Base-by-base conservation (phyloP, 2,113 vertebrate genomes). In the Rutilus rutilus region DNA sequence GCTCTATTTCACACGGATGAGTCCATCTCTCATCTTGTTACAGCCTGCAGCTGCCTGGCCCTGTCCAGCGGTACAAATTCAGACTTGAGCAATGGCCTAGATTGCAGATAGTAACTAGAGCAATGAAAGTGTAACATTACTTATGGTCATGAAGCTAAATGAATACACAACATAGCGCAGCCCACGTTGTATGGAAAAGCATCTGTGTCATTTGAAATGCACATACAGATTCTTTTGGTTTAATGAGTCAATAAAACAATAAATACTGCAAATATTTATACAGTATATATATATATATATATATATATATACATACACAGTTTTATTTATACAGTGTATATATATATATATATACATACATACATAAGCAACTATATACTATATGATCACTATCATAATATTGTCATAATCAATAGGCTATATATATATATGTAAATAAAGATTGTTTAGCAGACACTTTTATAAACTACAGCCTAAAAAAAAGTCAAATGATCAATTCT, bases 1-100 rank as follows among this genome's bases (percentile, higher is more conserved):
- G 91, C 85, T 89, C 90, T 91, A 92, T 94, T 94, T 93, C 90
- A 90, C 92, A 92, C 86, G 93, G 92, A 93, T 91, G 90, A 94
- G 89, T 89, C 92, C 87, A 93, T 93, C 89, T 88, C 88, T 94
- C 93, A 93, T 93, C 82, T 86, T 89, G 90, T 92, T 94, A 91
- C 15, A 60, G 86, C 81, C 87, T 90, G 91, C 90, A 90, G 87
- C 79, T 21, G 89, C 76, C 86, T 89, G 36, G 87, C 50, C 82
- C 86, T 52, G 86, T 92, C 93, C 91, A 93, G 92, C n/a, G 3
- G 92, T 93, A 91, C 88, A 90, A 90, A 93, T 94, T 92, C 91
- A 93, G 91, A 91, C 85, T 80, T 92, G 92, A 94, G 84, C 88
- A 76, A 92, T 93, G 88, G 84, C 86, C 89, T 87, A 90, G 92